Evolutionary conservation across 2,797 vertebrate genomes (phyloP).

Genomic region (Gymnothorax javanicus): DNA sequence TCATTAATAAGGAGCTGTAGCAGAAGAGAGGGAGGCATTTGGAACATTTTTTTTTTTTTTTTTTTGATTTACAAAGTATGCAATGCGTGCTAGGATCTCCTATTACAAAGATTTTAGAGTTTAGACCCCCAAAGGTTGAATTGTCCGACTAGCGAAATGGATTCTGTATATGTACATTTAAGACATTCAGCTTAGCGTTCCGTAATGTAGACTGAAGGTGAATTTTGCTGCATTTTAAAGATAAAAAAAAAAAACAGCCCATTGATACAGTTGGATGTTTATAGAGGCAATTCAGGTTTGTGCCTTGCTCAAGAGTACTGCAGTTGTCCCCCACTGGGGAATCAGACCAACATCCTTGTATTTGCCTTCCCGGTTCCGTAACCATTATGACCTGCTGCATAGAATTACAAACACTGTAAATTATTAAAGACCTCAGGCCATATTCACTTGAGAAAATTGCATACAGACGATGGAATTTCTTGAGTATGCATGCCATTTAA

Average conservation of each 20-base stretch:
- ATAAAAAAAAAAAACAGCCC: not conserved
- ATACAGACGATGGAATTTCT: not conserved
- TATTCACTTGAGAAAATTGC: slow-evolving; percentile 2
- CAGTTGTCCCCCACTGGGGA: not conserved
- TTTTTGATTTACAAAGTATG: not conserved
- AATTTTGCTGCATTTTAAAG: not conserved
- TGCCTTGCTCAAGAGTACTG: not conserved
- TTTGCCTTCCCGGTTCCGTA: not conserved
- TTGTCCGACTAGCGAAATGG: not conserved
- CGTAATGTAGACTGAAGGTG: not conserved
- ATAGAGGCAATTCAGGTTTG: not conserved
- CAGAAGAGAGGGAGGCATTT: not conserved
- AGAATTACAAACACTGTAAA: slow-evolving; percentile 15
- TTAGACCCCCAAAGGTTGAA: slow-evolving; percentile 10
- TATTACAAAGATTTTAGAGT: slow-evolving; percentile 17
- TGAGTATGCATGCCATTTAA: not conserved
- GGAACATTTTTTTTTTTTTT: not conserved
- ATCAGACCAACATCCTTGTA: not conserved
- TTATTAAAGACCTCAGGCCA: slow-evolving; percentile 28
- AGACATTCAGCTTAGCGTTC: not conserved
- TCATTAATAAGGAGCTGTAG: not conserved
- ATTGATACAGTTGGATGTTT: not conserved
- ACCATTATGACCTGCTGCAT: not conserved
- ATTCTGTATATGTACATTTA: not conserved
- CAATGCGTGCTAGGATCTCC: not conserved